Evolutionary conservation across 2,113 vertebrate species (phyloP).

Genomic region (Pseudorasbora parva): DNA sequence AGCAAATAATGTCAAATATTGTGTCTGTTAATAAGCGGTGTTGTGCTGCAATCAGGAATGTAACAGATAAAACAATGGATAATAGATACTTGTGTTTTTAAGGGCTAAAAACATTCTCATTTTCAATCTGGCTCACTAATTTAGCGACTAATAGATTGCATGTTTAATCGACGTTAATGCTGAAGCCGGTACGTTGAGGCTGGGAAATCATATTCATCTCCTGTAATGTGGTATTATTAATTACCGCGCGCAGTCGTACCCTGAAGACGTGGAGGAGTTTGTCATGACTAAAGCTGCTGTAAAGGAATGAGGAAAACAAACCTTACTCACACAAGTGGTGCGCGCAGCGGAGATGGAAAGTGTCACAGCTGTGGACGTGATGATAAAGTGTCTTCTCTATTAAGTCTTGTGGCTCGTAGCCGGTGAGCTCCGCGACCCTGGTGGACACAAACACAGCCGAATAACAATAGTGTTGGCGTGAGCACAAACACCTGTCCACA

Average conservation of each 20-base stretch:
- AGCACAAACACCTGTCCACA: slow-evolving; percentile 45
- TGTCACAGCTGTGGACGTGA: slow-evolving; percentile 97
- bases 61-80: neutral
- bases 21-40: neutral
- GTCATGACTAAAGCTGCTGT: slow-evolving; percentile 16
- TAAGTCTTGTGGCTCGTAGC: slow-evolving; percentile 98
- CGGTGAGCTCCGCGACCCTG: slow-evolving; percentile 96
- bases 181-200: neutral
- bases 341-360: slow-evolving; percentile 94
- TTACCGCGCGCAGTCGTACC: neutral
- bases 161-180: neutral
- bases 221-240: neutral
- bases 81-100: neutral
- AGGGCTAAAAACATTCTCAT: neutral
- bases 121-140: slow-evolving; percentile 1
- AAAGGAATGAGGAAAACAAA: slow-evolving; percentile 58
- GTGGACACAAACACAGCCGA: slow-evolving; percentile 54
- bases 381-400: slow-evolving; percentile 99
- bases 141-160: neutral
- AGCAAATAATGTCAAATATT: slow-evolving; percentile 18
- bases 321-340: slow-evolving; percentile 93
- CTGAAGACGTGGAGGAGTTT: neutral
- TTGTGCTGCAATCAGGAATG: neutral
- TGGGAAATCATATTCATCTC: neutral
- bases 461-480: slow-evolving; percentile 43